These are phyloP conservation scores for Typhlichthys eigenmanni DNA, from an alignment of 2,797 vertebrate genomes.

Conservation along the genomic window DNA sequence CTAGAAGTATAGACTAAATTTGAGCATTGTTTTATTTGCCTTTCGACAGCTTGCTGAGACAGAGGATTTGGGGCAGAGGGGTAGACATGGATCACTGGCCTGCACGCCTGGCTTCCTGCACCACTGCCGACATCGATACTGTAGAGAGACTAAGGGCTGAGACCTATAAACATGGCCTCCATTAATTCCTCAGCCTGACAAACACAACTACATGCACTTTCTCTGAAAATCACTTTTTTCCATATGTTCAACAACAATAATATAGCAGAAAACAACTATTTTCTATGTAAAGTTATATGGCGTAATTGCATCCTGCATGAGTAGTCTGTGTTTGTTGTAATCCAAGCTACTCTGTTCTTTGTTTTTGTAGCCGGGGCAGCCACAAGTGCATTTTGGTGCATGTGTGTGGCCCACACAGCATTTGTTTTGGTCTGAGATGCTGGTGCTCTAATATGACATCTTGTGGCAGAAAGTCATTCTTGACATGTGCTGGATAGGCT, in stretches of 20 bases:
- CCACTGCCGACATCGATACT: slow-evolving; percentile 56
- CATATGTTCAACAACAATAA: too few species aligned
- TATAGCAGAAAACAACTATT: too few species aligned
- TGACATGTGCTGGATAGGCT: neutral
- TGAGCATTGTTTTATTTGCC: slow-evolving; percentile 71
- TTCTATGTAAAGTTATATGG: too few species aligned
- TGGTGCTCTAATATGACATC: too few species aligned
- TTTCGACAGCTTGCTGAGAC: slow-evolving; percentile 55
- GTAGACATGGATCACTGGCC: slow-evolving; percentile 34
- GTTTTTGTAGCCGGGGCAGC: too few species aligned
- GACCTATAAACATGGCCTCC: slow-evolving; percentile 60
- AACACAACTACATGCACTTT: slow-evolving; percentile 54
- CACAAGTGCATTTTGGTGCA: too few species aligned
- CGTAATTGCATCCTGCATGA: too few species aligned
- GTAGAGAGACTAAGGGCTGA: slow-evolving; percentile 33
- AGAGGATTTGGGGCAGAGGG: slow-evolving; percentile 49
- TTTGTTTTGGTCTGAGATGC: too few species aligned
- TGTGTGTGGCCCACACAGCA: too few species aligned
- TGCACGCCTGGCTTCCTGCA: slow-evolving; percentile 30
- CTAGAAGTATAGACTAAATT: slow-evolving; percentile 57
- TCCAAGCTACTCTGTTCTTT: too few species aligned
- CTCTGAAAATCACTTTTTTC: slow-evolving; percentile 42
- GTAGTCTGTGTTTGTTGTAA: too few species aligned
- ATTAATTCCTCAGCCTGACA: slow-evolving; percentile 61
- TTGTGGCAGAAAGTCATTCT: too few species aligned